Evolutionary conservation across 1,140 invertebrate genomes (phyloP).

Genomic region (Drosophila simulans): DNA sequence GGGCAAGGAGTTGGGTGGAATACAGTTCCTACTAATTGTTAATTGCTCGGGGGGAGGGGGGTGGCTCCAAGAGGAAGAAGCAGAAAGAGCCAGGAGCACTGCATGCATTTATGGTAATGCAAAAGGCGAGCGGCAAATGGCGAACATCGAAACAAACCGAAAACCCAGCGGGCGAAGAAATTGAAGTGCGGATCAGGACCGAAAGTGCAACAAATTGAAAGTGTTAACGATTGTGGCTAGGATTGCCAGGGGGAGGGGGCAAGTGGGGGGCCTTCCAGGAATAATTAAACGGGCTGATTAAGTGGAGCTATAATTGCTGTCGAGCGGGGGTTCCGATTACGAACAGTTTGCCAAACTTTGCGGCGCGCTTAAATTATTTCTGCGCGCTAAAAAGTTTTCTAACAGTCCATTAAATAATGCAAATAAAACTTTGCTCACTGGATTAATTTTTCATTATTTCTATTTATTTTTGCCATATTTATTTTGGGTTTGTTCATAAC

Average conservation of each 20-base stretch:
- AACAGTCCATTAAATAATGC: neutral
- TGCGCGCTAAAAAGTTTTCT: neutral
- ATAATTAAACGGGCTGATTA: slow-evolving; percentile 40
- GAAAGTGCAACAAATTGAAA: slow-evolving; percentile 56
- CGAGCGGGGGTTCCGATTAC: neutral
- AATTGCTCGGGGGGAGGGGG: slow-evolving; percentile 20
- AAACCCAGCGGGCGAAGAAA: slow-evolving; percentile 32
- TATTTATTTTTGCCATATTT: neutral
- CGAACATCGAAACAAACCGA: slow-evolving; percentile 12
- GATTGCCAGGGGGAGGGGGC: neutral
- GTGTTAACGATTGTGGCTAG: slow-evolving; percentile 32
- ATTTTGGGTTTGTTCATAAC: neutral
- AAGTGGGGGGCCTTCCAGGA: neutral
- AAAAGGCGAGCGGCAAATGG: slow-evolving; percentile 4
- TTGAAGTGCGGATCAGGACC: slow-evolving; percentile 35
- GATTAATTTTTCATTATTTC: neutral
- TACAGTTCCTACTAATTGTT: slow-evolving; percentile 55
- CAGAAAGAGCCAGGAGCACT: slow-evolving; percentile 17
- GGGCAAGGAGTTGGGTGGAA: slow-evolving; percentile 1
- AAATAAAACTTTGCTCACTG: too few relatives aligned
- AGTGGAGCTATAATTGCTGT: slow-evolving; percentile 15
- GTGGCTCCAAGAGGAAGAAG: slow-evolving; percentile 11
- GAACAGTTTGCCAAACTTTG: neutral
- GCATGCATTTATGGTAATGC: slow-evolving; percentile 60
- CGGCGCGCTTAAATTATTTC: neutral